Base-by-base conservation (phyloP, 2,888 invertebrate genomes). In the Lithophane socia region DNA sequence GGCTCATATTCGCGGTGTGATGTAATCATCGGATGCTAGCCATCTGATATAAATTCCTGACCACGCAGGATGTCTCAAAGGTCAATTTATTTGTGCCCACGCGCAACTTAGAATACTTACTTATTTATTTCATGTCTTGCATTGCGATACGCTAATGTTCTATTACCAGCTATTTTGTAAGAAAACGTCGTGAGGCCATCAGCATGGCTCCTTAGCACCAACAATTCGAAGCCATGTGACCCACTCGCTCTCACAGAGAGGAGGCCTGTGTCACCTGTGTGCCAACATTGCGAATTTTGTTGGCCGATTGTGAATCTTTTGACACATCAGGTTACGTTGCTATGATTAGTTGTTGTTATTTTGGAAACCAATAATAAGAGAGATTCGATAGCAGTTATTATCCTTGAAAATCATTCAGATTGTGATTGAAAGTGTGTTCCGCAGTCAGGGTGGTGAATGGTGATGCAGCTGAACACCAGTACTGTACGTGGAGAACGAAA, bases 31-130 rank as follows among this genome's bases (percentile, higher is more conserved):
- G 81, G 65, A 66, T 44, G 80, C 64, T 5, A 24, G 44, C 47
- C 52, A 65, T 73, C 82, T 82, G 29, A 63, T 75, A 79, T 67
- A 75, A 79, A 81, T 49, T 66, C 75, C 29, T 67, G 37, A 13
- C 29, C 68, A 68, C 29, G 21, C 75, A 56, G 75, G 79, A 75
- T 56, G 66, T 49, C 75, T 63, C 21, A 29, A 29, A 81, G 75
- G 61, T 65, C 80, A 65, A 18, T 49, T n/a, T 61, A 44, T n/a
- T 67, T n/a, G 49, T 24, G 61, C 75, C 66, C 66, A 79, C 82
- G 18, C 42, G 16, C 10, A 37, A 37, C 68, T 68, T 58, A 68
- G 13, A 13, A 54, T 13, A 56, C 24, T 42, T 80, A 73, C 24
- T 42, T 80, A 73, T 58, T 58, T 80, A 74, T 73, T 73, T 37